Conservation (phyloP, 2,113 vertebrate genomes). For the Brachionichthys hirsutus region DNA sequence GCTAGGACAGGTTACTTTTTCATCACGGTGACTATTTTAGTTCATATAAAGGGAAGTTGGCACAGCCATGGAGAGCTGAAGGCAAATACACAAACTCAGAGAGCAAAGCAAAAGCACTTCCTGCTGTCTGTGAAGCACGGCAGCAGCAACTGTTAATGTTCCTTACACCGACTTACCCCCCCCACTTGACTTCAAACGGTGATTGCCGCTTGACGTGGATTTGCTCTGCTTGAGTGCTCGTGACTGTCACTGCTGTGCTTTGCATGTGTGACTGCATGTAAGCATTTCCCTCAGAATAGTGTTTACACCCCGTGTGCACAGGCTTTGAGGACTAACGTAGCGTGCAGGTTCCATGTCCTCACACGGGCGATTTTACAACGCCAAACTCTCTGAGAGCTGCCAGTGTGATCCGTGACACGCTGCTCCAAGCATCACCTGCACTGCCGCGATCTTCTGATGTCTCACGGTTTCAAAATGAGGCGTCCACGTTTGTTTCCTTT, state of each 20-base stretch:
- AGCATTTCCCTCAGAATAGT: conserved; percentile 38
- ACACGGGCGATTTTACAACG: conserved; percentile 39
- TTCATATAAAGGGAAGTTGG: conserved; percentile 26
- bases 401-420: conserved; percentile 14
- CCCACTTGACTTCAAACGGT: conserved; percentile 42
- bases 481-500: conserved; percentile 9
- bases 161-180: conserved; percentile 33
- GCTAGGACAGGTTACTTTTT: too few relatives aligned
- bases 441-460: conserved; percentile 17
- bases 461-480: conserved; percentile 40
- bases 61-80: conserved; percentile 20
- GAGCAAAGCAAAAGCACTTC: conserved; percentile 32
- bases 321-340: conserved; percentile 60
- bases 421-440: conserved; percentile 28
- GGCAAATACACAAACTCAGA: conserved; percentile 30
- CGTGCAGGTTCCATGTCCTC: conserved; percentile 45
- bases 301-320: conserved; percentile 47
- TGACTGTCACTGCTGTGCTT: conserved; percentile 43
- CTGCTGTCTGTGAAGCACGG: conserved; percentile 38
- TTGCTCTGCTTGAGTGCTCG: conserved; percentile 46
- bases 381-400: conserved; percentile 21
- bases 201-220: conserved; percentile 28
- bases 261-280: conserved; percentile 32
- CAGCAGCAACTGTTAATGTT: conserved; percentile 49
- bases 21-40: conserved; percentile 14